Evolutionary conservation across 2,888 invertebrate species (phyloP).

Genomic region (Ectropis crepuscularia): DNA sequence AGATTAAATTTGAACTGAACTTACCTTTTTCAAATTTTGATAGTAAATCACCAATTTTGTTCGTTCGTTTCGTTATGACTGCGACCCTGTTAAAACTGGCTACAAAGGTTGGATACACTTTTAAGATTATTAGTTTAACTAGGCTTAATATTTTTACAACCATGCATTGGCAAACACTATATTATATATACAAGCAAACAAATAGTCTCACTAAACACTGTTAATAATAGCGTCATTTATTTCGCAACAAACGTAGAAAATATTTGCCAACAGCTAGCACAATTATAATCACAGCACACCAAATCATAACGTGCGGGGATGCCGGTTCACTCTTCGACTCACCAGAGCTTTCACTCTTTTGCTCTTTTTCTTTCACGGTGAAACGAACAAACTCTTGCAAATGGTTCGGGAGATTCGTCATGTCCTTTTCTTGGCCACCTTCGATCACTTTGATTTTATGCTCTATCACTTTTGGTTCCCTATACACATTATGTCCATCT

Average conservation of each 20-base stretch:
- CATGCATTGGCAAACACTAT: slow-evolving; percentile 65
- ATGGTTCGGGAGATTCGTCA: slow-evolving; percentile 89
- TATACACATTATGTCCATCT: slow-evolving; percentile 67
- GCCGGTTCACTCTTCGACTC: slow-evolving; percentile 72
- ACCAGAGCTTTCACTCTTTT: slow-evolving; percentile 82
- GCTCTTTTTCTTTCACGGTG: slow-evolving; percentile 79
- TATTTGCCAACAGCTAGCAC: slow-evolving; percentile 75
- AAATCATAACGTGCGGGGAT: slow-evolving; percentile 79
- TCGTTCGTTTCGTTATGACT: slow-evolving; percentile 25
- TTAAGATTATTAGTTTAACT: slow-evolving; percentile 17
- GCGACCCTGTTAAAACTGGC: slow-evolving; percentile 32
- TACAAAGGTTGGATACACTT: slow-evolving; percentile 22
- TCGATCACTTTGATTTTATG: slow-evolving; percentile 87
- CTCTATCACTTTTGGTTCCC: slow-evolving; percentile 73
- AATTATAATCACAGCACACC: slow-evolving; percentile 80
- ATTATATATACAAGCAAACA: slow-evolving; percentile 43
- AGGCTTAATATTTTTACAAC: slow-evolving; percentile 46
- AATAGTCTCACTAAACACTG: slow-evolving; percentile 43
- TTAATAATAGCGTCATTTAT: slow-evolving; percentile 61
- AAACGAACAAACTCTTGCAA: slow-evolving; percentile 91
- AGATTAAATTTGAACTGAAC: slow-evolving; percentile 35
- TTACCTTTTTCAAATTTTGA: slow-evolving; percentile 51
- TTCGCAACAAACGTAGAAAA: slow-evolving; percentile 68
- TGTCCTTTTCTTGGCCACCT: slow-evolving; percentile 85
- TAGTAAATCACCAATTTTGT: slow-evolving; percentile 24